Percentiles rank a stretch among this genome's conserved stretches.
Conservation (phyloP, 1,140 invertebrate species). For the Limonius californicus region DNA sequence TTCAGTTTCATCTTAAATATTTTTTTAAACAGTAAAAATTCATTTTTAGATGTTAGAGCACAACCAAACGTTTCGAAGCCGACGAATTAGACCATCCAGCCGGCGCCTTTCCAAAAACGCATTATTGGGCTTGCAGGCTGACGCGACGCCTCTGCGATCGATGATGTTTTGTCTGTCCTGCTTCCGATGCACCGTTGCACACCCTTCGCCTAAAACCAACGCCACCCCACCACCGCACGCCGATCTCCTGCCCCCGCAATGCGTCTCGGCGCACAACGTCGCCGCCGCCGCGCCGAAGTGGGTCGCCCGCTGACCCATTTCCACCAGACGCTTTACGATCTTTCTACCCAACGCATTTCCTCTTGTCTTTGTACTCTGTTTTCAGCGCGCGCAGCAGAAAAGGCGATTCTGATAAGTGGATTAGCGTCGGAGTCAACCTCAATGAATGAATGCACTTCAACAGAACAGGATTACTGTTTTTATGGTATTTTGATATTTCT, state of each 20-base stretch:
- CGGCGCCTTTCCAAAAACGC: conserved; percentile 15
- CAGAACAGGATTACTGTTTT: too few relatives aligned
- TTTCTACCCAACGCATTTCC: conserved; percentile 12
- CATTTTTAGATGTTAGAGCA: too few relatives aligned
- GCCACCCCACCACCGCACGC: not conserved
- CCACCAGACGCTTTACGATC: conserved; percentile 20
- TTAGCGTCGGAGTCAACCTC: too few relatives aligned
- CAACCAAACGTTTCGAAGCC: too few relatives aligned
- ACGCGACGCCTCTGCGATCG: conserved; percentile 18
- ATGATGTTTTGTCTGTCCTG: conserved; percentile 25
- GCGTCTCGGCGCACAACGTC: conserved; percentile 9
- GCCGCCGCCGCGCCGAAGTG: conserved; percentile 18
- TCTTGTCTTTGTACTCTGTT: not conserved
- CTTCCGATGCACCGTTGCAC: conserved; percentile 21
- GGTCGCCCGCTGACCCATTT: conserved; percentile 25
- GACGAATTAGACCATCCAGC: not conserved
- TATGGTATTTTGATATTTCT: too few relatives aligned
- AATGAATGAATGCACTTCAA: too few relatives aligned
- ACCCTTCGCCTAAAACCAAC: not conserved
- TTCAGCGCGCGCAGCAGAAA: too few relatives aligned
- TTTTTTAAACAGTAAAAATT: too few relatives aligned
- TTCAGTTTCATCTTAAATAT: too few relatives aligned
- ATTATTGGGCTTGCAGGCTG: conserved; percentile 19
- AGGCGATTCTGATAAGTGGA: too few relatives aligned
- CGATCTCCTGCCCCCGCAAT: not conserved